These are phyloP conservation scores for Quadriops clusia DNA, from an alignment of 2,888 invertebrate genomes.

Conservation along the genomic window DNA sequence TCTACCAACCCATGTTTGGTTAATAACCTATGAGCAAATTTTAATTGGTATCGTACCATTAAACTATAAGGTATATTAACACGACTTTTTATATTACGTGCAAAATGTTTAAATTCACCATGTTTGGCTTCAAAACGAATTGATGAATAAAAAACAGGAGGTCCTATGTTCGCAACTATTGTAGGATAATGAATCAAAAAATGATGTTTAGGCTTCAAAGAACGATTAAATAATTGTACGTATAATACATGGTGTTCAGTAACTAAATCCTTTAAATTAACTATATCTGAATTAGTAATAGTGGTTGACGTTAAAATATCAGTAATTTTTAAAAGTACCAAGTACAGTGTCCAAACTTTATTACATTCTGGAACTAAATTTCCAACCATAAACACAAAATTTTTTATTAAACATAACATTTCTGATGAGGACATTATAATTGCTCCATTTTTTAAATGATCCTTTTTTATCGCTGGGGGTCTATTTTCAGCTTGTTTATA, in stretches of 20 bases:
- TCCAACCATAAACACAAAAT: slow-evolving; percentile 20
- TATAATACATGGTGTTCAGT: slow-evolving; percentile 8
- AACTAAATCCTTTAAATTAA: slow-evolving; percentile 3
- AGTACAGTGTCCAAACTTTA: slow-evolving; percentile 16
- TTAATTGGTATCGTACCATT: slow-evolving; percentile 13
- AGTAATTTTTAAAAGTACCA: slow-evolving; percentile 17
- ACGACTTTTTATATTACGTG: slow-evolving; percentile 12
- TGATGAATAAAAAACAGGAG: slow-evolving; percentile 14
- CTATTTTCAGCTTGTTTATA: slow-evolving; percentile 13
- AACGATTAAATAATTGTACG: slow-evolving; percentile 11
- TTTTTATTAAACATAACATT: slow-evolving; percentile 21
- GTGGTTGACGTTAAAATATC: slow-evolving; percentile 10
- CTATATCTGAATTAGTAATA: neutral
- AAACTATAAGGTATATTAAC: slow-evolving; percentile 15
- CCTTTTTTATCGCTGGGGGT: slow-evolving; percentile 14
- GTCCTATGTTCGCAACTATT: slow-evolving; percentile 15
- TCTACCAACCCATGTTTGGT: slow-evolving; percentile 8
- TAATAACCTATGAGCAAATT: slow-evolving; percentile 10
- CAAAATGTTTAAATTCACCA: slow-evolving; percentile 15
- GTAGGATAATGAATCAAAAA: slow-evolving; percentile 16
- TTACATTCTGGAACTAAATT: slow-evolving; percentile 16
- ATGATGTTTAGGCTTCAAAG: slow-evolving; percentile 17
- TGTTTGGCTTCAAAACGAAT: slow-evolving; percentile 21
- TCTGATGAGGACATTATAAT: slow-evolving; percentile 22
- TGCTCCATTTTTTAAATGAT: slow-evolving; percentile 14